Conservation (phyloP, 2,113 vertebrate species). For the Myiozetetes cayanensis region DNA sequence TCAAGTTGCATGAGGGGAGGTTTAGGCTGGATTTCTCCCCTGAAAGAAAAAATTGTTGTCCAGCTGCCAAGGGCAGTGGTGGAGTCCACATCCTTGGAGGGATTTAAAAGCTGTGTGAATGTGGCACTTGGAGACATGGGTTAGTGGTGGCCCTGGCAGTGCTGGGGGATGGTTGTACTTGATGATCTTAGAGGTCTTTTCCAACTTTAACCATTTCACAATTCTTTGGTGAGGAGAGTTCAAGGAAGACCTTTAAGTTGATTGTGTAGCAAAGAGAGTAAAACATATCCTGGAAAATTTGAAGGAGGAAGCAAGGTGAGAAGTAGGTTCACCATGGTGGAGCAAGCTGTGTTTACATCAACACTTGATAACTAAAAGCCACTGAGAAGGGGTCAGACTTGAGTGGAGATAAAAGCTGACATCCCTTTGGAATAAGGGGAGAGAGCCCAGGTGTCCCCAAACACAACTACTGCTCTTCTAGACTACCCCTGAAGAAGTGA, state of each 20-base stretch:
- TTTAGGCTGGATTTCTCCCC: background rate
- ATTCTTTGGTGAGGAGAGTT: background rate
- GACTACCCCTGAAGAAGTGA: background rate
- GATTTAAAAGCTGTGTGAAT: background rate
- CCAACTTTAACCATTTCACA: background rate
- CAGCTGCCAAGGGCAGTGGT: background rate
- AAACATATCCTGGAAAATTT: background rate
- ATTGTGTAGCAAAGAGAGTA: background rate
- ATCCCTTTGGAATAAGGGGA: background rate
- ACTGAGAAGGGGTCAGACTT: background rate
- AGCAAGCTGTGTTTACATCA: background rate
- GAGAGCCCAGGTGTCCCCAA: background rate
- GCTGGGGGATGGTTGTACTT: too few relatives aligned
- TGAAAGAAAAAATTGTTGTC: background rate
- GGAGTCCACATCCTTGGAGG: too few relatives aligned
- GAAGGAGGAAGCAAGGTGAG: background rate
- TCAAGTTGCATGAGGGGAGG: too few relatives aligned
- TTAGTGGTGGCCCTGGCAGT: background rate
- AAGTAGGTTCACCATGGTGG: background rate
- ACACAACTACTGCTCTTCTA: background rate
- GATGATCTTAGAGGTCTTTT: background rate
- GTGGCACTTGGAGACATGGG: too few relatives aligned
- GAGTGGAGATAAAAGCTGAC: background rate
- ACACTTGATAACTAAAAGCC: background rate
- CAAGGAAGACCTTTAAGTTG: background rate